Conservation (phyloP, 2,113 vertebrate genomes). For the Datnioides undecimradiatus region DNA sequence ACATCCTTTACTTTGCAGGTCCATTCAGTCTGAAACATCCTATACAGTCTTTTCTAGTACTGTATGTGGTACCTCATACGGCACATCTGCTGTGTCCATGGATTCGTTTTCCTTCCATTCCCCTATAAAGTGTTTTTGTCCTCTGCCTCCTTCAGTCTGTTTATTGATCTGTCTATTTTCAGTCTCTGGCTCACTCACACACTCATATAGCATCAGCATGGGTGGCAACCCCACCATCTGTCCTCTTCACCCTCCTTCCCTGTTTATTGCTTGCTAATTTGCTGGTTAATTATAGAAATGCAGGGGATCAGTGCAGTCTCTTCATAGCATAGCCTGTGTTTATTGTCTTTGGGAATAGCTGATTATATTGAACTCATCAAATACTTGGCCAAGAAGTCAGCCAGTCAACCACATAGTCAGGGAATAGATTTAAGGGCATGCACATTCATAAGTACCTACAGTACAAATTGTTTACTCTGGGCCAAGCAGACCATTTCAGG, state of each 20-base stretch:
- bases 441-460: constrained; percentile 31
- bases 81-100: constrained; percentile 24
- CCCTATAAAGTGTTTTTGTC: constrained; percentile 30
- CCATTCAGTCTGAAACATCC: not conserved
- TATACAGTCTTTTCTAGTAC: not conserved
- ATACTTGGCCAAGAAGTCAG: constrained; percentile 54
- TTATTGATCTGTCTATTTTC: constrained; percentile 66
- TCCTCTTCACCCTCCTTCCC: constrained; percentile 55
- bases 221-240: constrained; percentile 63
- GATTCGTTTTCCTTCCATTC: constrained; percentile 23
- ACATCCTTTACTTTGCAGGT: not conserved
- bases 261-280: constrained; percentile 67
- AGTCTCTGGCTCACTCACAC: constrained; percentile 34
- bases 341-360: constrained; percentile 60
- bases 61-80: not conserved
- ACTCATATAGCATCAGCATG: constrained; percentile 42
- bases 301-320: constrained; percentile 51
- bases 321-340: constrained; percentile 50
- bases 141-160: constrained; percentile 47
- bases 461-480: constrained; percentile 40
- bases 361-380: constrained; percentile 69
- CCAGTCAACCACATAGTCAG: constrained; percentile 19
- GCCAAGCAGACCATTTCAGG: constrained; percentile 23
- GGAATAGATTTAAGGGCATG: constrained; percentile 34
- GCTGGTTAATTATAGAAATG: constrained; percentile 76